Evolutionary conservation across 1,140 invertebrate genomes (phyloP).

Genomic region (Sarcophaga peregrina): DNA sequence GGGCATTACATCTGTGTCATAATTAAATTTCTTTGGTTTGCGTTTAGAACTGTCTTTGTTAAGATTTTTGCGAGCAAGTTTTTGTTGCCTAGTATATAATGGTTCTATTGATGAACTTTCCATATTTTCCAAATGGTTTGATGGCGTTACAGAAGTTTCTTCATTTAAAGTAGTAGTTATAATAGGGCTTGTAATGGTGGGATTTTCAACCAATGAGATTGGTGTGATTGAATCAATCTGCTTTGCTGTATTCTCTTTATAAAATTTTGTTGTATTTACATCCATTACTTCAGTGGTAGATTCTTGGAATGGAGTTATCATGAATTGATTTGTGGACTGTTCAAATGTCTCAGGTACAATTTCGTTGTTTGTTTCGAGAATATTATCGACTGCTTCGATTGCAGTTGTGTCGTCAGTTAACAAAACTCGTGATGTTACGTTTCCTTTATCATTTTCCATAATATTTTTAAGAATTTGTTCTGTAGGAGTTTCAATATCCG

Average conservation of each 20-base stretch:
- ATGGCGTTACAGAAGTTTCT: too few relatives aligned
- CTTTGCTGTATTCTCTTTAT: neutral
- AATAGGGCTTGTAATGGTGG: neutral
- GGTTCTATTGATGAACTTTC: too few relatives aligned
- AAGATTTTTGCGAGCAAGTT: too few relatives aligned
- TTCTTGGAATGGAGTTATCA: too few relatives aligned
- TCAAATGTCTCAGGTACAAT: neutral
- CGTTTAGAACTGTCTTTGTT: neutral
- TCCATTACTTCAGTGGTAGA: neutral
- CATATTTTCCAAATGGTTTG: too few relatives aligned
- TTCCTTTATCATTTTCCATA: too few relatives aligned
- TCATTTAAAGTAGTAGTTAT: neutral
- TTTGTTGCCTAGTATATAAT: too few relatives aligned
- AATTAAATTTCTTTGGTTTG: conserved; percentile 12
- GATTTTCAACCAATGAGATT: neutral
- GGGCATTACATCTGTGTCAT: conserved; percentile 22
- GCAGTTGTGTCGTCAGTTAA: too few relatives aligned
- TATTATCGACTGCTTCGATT: neutral
- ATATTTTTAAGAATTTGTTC: too few relatives aligned
- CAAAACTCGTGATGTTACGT: too few relatives aligned
- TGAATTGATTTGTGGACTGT: neutral
- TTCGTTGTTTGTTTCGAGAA: neutral
- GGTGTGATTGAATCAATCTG: neutral
- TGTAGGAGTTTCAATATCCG: too few relatives aligned
- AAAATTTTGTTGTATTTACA: neutral